Evolutionary conservation across 2,888 invertebrate genomes (phyloP).

Genomic region (Leptopilina drosophilae): DNA sequence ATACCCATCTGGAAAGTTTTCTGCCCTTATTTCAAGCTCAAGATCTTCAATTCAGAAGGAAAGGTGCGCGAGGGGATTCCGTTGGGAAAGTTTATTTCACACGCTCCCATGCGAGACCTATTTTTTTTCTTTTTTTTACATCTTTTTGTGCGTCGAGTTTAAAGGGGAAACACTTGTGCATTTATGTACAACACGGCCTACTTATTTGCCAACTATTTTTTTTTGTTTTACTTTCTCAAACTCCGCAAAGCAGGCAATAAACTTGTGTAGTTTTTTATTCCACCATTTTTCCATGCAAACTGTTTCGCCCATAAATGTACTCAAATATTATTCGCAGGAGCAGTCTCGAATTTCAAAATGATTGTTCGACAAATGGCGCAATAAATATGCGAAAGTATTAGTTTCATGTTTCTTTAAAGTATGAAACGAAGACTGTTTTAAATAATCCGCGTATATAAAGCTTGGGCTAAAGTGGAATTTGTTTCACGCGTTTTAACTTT

Average conservation of each 20-base stretch:
- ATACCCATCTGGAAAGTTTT: constrained; percentile 10
- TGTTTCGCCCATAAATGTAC: background rate
- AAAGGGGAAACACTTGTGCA: constrained; percentile 4
- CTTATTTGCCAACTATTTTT: constrained; percentile 8
- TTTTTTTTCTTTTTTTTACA: constrained; percentile 5
- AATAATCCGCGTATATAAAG: too few relatives aligned
- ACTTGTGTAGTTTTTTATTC: background rate
- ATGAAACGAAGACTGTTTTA: too few relatives aligned
- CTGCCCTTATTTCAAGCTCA: constrained; percentile 41
- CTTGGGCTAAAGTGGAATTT: too few relatives aligned
- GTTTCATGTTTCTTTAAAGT: too few relatives aligned
- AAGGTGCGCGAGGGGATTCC: background rate
- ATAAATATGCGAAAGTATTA: too few relatives aligned
- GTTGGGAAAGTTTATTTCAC: constrained; percentile 36
- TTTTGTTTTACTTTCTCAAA: background rate
- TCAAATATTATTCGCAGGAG: background rate
- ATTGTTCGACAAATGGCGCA: too few relatives aligned
- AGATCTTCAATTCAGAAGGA: constrained; percentile 30
- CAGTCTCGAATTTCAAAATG: too few relatives aligned
- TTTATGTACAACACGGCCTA: constrained; percentile 18
- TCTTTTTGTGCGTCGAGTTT: constrained; percentile 29
- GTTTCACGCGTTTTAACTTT: too few relatives aligned
- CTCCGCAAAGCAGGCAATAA: background rate
- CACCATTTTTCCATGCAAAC: background rate
- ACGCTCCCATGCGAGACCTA: constrained; percentile 29